Evolutionary conservation across 2,797 vertebrate genomes (phyloP).

Genomic region (Catostomus latipinnis): DNA sequence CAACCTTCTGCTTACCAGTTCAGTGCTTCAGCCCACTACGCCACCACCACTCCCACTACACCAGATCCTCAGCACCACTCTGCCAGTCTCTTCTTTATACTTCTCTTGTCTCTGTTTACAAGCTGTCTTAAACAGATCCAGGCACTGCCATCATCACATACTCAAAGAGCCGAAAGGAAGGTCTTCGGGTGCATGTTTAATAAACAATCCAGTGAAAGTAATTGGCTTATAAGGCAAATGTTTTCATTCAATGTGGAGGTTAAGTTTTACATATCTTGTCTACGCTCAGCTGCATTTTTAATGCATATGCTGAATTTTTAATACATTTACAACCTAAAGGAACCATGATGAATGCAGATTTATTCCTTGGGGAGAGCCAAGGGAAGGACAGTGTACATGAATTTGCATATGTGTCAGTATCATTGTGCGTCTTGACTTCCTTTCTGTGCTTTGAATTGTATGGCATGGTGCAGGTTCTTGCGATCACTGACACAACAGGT

Average conservation of each 20-base stretch:
- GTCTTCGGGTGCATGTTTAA: conserved; percentile 65
- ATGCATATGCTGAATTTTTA: conserved; percentile 74
- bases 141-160: conserved; percentile 38
- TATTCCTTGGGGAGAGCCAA: conserved; percentile 60
- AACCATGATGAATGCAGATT: conserved; percentile 67
- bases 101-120: conserved; percentile 66
- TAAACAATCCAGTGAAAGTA: conserved; percentile 72
- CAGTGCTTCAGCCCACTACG: no score
- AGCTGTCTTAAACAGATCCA: conserved; percentile 30
- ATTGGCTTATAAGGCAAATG: conserved; percentile 69
- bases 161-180: conserved; percentile 34
- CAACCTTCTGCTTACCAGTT: no score
- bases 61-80: conserved; percentile 51
- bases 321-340: conserved; percentile 70
- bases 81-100: conserved; percentile 57
- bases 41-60: no score
- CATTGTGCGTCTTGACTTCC: conserved; percentile 52
- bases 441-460: background rate
- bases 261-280: conserved; percentile 62
- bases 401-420: conserved; percentile 61
- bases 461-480: conserved; percentile 50
- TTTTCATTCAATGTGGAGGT: conserved; percentile 65
- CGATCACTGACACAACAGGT: conserved; percentile 70
- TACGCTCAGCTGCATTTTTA: conserved; percentile 59
- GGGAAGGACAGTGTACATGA: conserved; percentile 63